Percentiles rank a stretch among this genome's conserved stretches.
These are phyloP conservation scores for Crax fasciolata DNA, from an alignment of 2,797 vertebrate genomes.

Conservation along the genomic window DNA sequence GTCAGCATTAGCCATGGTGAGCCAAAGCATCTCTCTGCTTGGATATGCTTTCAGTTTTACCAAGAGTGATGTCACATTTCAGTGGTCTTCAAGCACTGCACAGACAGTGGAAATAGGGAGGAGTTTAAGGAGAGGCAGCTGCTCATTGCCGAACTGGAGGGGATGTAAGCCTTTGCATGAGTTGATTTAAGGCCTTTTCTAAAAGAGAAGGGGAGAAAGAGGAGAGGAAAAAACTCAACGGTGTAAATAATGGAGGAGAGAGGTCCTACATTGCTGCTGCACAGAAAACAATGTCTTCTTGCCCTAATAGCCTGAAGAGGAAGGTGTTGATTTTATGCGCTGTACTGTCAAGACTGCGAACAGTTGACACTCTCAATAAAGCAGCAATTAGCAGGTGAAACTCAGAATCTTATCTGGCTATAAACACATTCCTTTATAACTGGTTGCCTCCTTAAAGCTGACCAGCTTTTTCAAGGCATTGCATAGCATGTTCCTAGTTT, in stretches of 20 bases:
- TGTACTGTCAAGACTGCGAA: background rate
- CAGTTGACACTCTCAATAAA: background rate
- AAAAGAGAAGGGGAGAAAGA: background rate
- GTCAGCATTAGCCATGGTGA: background rate
- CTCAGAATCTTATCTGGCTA: background rate
- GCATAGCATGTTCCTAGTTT: accelerated
- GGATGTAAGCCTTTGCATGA: background rate
- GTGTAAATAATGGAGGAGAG: background rate
- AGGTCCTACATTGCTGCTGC: background rate
- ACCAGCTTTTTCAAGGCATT: background rate
- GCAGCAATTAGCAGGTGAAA: background rate
- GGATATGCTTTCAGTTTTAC: background rate
- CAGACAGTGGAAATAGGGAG: background rate
- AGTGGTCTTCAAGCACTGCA: background rate
- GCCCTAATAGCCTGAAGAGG: background rate
- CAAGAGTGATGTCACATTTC: background rate
- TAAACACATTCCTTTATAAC: background rate
- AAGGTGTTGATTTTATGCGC: background rate
- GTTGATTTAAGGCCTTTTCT: background rate
- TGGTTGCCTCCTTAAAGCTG: background rate
- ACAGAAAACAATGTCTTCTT: background rate
- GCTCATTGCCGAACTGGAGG: background rate
- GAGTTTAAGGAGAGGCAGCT: background rate
- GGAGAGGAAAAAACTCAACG: background rate
- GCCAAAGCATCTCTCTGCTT: background rate